These are phyloP conservation scores for Molossus alvarezi DNA, from an alignment of 2,797 vertebrate species.

Conservation along the genomic window DNA sequence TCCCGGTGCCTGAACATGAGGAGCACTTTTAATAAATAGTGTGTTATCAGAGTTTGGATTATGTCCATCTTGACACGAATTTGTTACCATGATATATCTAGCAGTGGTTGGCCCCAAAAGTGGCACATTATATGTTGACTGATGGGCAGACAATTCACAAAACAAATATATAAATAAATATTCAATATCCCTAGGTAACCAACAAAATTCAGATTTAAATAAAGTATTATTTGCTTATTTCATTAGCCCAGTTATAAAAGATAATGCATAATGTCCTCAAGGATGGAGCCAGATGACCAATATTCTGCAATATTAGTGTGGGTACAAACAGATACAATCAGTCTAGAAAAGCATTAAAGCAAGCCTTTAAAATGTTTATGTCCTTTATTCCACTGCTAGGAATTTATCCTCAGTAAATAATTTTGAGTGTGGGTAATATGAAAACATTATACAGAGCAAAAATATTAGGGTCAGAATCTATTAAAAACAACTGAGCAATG, in stretches of 20 bases:
- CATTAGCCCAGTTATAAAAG: conserved; percentile 55
- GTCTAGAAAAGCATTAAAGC: conserved; percentile 35
- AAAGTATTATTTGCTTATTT: conserved; percentile 34
- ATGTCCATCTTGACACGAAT: conserved; percentile 4
- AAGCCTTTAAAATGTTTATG: conserved; percentile 35
- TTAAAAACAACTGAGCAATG: conserved; percentile 25
- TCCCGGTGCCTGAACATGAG: neutral
- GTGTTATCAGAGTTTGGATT: conserved; percentile 28
- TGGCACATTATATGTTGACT: neutral
- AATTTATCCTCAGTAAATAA: conserved; percentile 69
- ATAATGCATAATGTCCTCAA: conserved; percentile 19
- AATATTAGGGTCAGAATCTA: neutral
- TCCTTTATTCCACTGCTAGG: conserved; percentile 10
- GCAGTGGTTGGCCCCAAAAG: conserved; percentile 16
- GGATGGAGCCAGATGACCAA: neutral
- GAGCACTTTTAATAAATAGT: neutral
- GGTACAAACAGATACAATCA: neutral
- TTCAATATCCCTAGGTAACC: neutral
- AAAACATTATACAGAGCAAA: conserved; percentile 47
- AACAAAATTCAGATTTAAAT: conserved; percentile 64
- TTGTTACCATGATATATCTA: neutral
- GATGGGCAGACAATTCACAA: conserved; percentile 26
- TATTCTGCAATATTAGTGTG: neutral
- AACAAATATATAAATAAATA: conserved; percentile 51
- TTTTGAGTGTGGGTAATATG: conserved; percentile 3